Evolutionary conservation across 2,888 invertebrate genomes (phyloP).

Genomic region (Hydroisotoma schaefferi): DNA sequence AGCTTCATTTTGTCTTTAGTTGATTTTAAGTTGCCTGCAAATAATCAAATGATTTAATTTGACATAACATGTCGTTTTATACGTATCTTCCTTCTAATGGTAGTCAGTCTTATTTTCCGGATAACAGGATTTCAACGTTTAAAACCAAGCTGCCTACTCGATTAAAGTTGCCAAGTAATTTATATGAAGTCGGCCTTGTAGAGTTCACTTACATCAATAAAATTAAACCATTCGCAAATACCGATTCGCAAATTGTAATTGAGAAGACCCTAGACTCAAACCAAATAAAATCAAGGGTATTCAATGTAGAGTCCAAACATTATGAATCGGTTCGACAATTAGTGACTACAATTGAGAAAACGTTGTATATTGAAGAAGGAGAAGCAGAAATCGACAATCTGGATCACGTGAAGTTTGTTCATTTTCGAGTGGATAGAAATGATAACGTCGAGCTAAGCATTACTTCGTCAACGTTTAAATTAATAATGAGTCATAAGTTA

Average conservation of each 20-base stretch:
- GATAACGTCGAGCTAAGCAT: no score
- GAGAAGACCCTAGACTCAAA: no score
- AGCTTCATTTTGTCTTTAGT: slow-evolving; percentile 4
- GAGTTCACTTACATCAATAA: background rate
- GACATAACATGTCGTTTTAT: slow-evolving; percentile 6
- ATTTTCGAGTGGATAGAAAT: no score
- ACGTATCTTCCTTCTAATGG: slow-evolving; percentile 6
- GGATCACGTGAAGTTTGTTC: no score
- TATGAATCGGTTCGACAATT: no score
- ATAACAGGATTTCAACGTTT: background rate
- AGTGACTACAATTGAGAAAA: no score
- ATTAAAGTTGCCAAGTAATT: background rate
- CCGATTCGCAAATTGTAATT: no score
- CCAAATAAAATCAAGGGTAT: no score
- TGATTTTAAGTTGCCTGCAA: background rate
- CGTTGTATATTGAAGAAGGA: no score
- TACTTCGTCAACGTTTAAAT: no score
- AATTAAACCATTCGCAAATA: background rate
- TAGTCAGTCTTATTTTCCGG: background rate
- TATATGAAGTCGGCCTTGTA: background rate
- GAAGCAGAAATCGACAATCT: no score
- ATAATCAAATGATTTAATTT: background rate
- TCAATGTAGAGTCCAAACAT: no score
- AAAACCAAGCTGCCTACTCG: background rate
- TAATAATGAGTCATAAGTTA: background rate